Conservation (phyloP, 2,888 invertebrate species). For the Oxycera nigricornis region DNA sequence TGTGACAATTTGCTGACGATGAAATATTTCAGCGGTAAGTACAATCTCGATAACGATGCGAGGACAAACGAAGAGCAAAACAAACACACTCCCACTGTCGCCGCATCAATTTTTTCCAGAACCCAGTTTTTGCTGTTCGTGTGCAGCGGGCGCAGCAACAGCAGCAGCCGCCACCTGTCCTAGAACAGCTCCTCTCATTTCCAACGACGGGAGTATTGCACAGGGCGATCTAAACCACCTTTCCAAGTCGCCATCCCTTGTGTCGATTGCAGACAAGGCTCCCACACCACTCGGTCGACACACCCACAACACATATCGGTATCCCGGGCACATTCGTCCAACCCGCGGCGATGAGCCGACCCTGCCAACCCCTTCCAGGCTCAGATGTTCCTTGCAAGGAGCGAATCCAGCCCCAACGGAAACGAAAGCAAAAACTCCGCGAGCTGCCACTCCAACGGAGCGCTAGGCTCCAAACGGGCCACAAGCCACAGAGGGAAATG, state of each 20-base stretch:
- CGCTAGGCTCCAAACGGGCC: too few relatives aligned
- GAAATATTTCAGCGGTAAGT: too few relatives aligned
- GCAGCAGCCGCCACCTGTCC: not conserved
- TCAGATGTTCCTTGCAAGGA: too few relatives aligned
- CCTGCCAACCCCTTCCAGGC: slow-evolving; percentile 10
- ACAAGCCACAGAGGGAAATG: slow-evolving; percentile 6
- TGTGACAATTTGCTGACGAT: too few relatives aligned
- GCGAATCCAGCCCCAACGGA: slow-evolving; percentile 23
- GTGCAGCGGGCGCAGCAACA: not conserved
- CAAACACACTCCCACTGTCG: not conserved
- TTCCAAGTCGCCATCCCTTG: not conserved
- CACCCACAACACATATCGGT: slow-evolving; percentile 45
- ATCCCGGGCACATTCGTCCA: slow-evolving; percentile 40
- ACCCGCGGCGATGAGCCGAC: slow-evolving; percentile 21
- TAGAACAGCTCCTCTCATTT: too few relatives aligned
- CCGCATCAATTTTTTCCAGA: not conserved
- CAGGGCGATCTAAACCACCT: not conserved
- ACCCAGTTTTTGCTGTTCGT: not conserved
- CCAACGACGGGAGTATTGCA: not conserved
- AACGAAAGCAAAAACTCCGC: slow-evolving; percentile 37
- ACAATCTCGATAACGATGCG: not conserved
- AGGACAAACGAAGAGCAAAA: not conserved
- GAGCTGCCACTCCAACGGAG: not conserved
- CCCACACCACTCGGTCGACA: slow-evolving; percentile 45
- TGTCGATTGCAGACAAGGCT: slow-evolving; percentile 11